phyloP scores from a whole-genome alignment of 2,888 invertebrate genomes.

The Cerceris rybyensis region DNA sequence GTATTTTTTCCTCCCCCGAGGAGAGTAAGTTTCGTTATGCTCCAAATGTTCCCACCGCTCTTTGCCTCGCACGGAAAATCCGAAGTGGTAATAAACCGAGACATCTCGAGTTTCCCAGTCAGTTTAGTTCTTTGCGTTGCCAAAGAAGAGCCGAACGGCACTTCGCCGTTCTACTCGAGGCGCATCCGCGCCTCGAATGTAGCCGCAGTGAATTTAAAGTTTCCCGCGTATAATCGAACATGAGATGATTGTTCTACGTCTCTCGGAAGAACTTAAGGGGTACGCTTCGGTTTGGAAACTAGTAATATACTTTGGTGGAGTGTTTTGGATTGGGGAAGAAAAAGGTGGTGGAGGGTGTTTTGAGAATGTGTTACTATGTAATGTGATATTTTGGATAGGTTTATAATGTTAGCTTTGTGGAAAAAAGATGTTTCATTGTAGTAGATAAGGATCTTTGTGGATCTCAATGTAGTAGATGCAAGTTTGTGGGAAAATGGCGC shows the following conservation, averaged over 20 bases:
- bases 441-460: no score
- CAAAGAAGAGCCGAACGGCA: conserved; percentile 18
- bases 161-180: not conserved
- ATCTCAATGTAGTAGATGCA: no score
- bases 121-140: conserved; percentile 45
- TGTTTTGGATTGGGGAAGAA: not conserved
- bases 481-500: no score
- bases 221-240: conserved; percentile 2
- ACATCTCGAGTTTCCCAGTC: conserved; percentile 38
- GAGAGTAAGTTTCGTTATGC: conserved; percentile 46
- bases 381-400: no score
- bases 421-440: no score
- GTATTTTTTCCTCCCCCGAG: conserved; percentile 28
- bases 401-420: no score
- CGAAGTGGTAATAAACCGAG: conserved; percentile 53
- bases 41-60: conserved; percentile 42
- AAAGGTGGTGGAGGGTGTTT: no score
- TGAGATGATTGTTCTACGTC: not conserved
- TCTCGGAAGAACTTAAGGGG: conserved; percentile 27
- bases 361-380: no score
- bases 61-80: conserved; percentile 40
- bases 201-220: conserved; percentile 40
- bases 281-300: not conserved
- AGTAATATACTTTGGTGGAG: not conserved
- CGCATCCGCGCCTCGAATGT: conserved; percentile 15